These are phyloP conservation scores for Pelecanus crispus DNA, from an alignment of 2,113 vertebrate species.

Conservation along the genomic window DNA sequence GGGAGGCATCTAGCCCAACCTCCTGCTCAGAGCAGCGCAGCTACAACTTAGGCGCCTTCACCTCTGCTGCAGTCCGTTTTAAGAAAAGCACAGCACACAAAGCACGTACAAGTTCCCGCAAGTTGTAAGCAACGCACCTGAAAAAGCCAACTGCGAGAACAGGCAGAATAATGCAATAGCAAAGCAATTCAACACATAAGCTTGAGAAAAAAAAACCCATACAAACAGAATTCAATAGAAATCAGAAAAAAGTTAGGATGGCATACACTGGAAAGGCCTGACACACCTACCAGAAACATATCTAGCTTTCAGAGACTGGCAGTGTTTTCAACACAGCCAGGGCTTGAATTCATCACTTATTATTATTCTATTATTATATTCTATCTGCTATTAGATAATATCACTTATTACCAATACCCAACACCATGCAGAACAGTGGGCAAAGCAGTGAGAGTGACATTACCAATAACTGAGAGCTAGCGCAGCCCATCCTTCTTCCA, in stretches of 20 bases:
- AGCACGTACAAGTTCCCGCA: neutral
- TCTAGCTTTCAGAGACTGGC: neutral
- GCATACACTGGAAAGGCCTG: neutral
- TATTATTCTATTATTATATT: too few species aligned
- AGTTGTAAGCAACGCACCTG: neutral
- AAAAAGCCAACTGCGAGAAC: neutral
- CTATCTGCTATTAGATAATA: too few species aligned
- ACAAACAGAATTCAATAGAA: neutral
- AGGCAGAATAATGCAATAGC: neutral
- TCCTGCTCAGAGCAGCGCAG: neutral
- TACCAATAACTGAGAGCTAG: neutral
- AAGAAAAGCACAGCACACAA: neutral
- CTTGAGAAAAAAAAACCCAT: neutral
- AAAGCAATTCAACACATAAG: neutral
- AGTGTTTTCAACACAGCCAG: neutral
- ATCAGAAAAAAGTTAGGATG: neutral
- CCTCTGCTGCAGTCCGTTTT: rapidly evolving
- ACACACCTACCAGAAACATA: neutral
- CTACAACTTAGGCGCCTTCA: neutral
- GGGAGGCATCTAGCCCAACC: neutral
- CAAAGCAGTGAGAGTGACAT: rapidly evolving
- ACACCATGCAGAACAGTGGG: rapidly evolving
- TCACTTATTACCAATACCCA: neutral
- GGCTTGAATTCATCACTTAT: neutral
- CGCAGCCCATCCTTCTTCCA: neutral